Evolutionary conservation across 2,888 invertebrate genomes (phyloP).

Genomic region (Phortica okadai): DNA sequence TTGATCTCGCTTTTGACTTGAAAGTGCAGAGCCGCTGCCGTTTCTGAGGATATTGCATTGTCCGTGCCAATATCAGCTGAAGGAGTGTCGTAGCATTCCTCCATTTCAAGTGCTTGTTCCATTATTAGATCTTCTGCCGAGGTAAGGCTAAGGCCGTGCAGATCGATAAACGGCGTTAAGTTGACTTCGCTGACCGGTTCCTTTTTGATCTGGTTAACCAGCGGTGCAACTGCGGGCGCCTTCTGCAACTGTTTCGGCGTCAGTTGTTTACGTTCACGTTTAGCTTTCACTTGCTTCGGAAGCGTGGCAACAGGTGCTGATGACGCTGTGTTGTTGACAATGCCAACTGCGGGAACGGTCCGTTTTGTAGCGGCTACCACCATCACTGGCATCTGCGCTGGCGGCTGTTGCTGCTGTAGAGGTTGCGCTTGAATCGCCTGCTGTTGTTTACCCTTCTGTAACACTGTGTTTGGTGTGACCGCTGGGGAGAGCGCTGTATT

Average conservation of each 20-base stretch:
- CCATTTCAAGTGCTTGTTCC: constrained; percentile 76
- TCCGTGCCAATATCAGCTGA: constrained; percentile 55
- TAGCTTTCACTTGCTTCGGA: constrained; percentile 60
- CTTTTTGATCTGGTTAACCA: constrained; percentile 57
- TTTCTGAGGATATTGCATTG: constrained; percentile 69
- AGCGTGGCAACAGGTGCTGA: constrained; percentile 20
- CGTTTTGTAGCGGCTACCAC: constrained; percentile 18
- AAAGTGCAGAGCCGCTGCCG: constrained; percentile 68
- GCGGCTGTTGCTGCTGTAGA: constrained; percentile 31
- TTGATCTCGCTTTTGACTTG: constrained; percentile 71
- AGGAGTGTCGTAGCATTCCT: constrained; percentile 72
- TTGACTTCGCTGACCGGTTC: constrained; percentile 46
- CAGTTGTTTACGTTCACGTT: constrained; percentile 69
- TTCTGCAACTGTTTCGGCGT: constrained; percentile 71
- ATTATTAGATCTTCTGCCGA: constrained; percentile 75
- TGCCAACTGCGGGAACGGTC: constrained; percentile 24
- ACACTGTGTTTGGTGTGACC: constrained; percentile 57
- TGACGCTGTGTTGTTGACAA: not conserved
- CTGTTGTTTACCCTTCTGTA: constrained; percentile 54
- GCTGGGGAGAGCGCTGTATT: constrained; percentile 58
- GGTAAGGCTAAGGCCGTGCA: constrained; percentile 73
- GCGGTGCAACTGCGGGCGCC: constrained; percentile 45
- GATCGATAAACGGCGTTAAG: constrained; percentile 62
- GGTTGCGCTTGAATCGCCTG: constrained; percentile 32
- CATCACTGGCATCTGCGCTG: constrained; percentile 30